Percentiles rank a stretch among this genome's conserved stretches.
Evolutionary conservation across 92 coral and sea anemone genomes (phyloP).

Genomic region (Zoanthus sociatus): DNA sequence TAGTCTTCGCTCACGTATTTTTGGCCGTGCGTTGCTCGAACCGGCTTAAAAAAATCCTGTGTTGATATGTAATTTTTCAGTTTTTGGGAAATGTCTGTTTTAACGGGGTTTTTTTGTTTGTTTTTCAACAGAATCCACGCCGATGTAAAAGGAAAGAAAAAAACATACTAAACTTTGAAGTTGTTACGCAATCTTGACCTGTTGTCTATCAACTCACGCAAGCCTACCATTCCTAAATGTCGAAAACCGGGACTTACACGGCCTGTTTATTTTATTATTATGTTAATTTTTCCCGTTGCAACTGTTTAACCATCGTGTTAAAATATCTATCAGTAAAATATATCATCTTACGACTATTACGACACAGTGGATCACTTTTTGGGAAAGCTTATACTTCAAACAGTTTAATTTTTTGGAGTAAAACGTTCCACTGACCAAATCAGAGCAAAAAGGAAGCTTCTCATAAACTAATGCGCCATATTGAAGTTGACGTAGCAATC

Average conservation of each 20-base stretch:
- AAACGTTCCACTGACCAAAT: no score
- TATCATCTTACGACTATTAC: no score
- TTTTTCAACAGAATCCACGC: conserved; percentile 17
- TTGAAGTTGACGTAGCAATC: no score
- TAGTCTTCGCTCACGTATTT: no score
- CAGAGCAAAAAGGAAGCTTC: no score
- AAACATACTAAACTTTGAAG: not conserved
- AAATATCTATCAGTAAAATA: not conserved
- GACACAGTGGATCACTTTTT: not conserved
- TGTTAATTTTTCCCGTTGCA: not conserved
- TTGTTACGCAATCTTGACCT: not conserved
- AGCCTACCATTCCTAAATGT: not conserved
- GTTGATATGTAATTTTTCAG: no score
- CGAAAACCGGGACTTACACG: not conserved
- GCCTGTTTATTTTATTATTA: not conserved
- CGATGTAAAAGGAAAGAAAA: conserved; percentile 11
- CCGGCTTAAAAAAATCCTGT: no score
- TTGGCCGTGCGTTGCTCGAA: no score
- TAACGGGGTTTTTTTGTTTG: not conserved
- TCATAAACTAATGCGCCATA: no score
- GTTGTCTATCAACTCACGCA: not conserved
- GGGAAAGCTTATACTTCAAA: not conserved
- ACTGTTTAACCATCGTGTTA: not conserved
- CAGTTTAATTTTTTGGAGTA: no score
- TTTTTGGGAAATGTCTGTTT: not conserved